Evolutionary conservation across 2,113 vertebrate genomes (phyloP).

Genomic region (Melierax canorus): DNA sequence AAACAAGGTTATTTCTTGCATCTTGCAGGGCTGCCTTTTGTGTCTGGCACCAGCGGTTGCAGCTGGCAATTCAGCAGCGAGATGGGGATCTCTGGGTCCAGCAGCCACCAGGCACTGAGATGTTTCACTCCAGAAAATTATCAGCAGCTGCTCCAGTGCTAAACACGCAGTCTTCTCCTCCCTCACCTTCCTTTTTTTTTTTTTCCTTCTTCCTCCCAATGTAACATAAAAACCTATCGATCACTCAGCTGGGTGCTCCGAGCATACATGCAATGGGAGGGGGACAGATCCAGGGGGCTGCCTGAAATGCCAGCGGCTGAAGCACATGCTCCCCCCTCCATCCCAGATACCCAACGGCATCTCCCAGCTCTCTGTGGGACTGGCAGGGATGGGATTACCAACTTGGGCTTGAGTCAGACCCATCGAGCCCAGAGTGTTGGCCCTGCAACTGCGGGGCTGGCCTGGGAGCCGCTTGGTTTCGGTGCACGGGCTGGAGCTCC

Average conservation of each 20-base stretch:
- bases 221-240: neutral
- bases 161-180: neutral
- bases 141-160: neutral
- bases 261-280: neutral
- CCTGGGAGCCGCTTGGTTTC: rapidly evolving
- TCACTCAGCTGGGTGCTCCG: rapidly evolving
- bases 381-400: neutral
- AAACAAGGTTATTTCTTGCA: neutral
- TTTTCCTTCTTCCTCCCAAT: neutral
- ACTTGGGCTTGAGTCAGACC: neutral
- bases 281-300: neutral
- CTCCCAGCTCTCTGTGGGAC: neutral
- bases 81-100: neutral
- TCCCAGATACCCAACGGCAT: rapidly evolving
- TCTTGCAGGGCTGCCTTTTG: neutral
- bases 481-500: neutral
- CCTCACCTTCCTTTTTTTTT: no score
- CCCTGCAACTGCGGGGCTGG: rapidly evolving
- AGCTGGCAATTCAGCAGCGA: neutral
- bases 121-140: neutral
- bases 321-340: no score
- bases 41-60: neutral
- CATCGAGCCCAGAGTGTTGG: rapidly evolving
- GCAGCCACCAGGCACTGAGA: neutral
- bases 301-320: neutral